Percentiles rank a stretch among this genome's conserved stretches.
These are phyloP conservation scores for Hystrix brachyura DNA, from an alignment of 2,113 vertebrate species.

Conservation along the genomic window DNA sequence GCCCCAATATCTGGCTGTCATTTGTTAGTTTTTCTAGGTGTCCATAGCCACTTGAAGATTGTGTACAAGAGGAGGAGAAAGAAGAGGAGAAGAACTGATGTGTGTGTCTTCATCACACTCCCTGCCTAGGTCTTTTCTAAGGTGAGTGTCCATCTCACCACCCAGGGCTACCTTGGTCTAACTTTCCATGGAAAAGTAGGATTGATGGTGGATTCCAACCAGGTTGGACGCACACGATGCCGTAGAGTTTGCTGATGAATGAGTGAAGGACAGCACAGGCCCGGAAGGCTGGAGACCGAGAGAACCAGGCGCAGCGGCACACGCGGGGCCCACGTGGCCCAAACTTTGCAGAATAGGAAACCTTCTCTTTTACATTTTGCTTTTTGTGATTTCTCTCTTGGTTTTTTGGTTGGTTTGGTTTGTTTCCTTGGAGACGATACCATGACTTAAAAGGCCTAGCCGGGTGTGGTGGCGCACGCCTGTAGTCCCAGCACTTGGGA, in stretches of 20 bases:
- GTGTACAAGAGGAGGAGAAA: not conserved
- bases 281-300: not conserved
- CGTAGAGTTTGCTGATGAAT: not conserved
- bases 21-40: constrained; percentile 29
- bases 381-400: not conserved
- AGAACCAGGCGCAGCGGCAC: not conserved
- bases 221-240: not conserved
- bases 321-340: not conserved
- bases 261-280: not conserved
- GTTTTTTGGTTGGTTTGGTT: constrained; percentile 46
- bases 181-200: not conserved
- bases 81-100: not conserved
- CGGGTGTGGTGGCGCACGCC: not conserved
- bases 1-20: not conserved
- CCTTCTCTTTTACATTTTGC: not conserved
- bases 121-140: not conserved
- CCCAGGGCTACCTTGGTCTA: not conserved
- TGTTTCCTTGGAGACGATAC: constrained; percentile 54
- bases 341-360: constrained; percentile 43
- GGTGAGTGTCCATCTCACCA: not conserved
- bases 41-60: constrained; percentile 9
- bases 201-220: not conserved
- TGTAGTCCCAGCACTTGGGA: not conserved
- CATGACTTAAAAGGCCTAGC: constrained; percentile 45
- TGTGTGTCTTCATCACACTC: not conserved